Evolutionary conservation across 1,140 invertebrate genomes (phyloP).

Genomic region (Drosophila serrata): DNA sequence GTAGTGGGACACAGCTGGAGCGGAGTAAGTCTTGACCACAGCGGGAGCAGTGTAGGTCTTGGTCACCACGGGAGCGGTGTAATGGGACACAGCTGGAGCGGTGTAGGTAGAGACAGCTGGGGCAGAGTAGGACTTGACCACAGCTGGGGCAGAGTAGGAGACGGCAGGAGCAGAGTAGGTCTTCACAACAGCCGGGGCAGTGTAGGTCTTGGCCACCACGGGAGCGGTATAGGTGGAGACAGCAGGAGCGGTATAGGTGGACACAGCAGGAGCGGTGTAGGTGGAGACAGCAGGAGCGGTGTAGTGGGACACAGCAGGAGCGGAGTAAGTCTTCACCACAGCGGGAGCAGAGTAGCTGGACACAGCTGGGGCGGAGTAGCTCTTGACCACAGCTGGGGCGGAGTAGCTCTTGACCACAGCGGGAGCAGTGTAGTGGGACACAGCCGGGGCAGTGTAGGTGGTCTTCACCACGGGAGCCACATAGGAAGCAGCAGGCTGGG

Average conservation of each 20-base stretch:
- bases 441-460: conserved; percentile 34
- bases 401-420: conserved; percentile 12
- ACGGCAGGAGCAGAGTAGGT: conserved; percentile 7
- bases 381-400: background rate
- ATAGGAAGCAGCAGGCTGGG: conserved; percentile 36
- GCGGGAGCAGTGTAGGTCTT: conserved; percentile 20
- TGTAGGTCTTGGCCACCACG: conserved; percentile 17
- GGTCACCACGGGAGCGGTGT: background rate
- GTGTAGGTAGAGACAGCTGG: conserved; percentile 27
- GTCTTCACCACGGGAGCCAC: conserved; percentile 39
- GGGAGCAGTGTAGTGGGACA: conserved; percentile 27
- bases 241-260: conserved; percentile 18
- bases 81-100: conserved; percentile 11
- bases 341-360: conserved; percentile 41
- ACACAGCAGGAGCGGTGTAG: conserved; percentile 16
- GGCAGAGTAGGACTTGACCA: conserved; percentile 11
- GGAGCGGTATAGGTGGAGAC: conserved; percentile 31
- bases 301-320: conserved; percentile 20
- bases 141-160: conserved; percentile 27
- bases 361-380: conserved; percentile 4
- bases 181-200: conserved; percentile 27
- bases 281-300: conserved; percentile 7
- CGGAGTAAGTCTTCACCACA: conserved; percentile 34
- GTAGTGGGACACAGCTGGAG: conserved; percentile 7
- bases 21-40: conserved; percentile 35